Base-by-base conservation (phyloP, 2,888 invertebrate species). In the Drosophila lutescens region DNA sequence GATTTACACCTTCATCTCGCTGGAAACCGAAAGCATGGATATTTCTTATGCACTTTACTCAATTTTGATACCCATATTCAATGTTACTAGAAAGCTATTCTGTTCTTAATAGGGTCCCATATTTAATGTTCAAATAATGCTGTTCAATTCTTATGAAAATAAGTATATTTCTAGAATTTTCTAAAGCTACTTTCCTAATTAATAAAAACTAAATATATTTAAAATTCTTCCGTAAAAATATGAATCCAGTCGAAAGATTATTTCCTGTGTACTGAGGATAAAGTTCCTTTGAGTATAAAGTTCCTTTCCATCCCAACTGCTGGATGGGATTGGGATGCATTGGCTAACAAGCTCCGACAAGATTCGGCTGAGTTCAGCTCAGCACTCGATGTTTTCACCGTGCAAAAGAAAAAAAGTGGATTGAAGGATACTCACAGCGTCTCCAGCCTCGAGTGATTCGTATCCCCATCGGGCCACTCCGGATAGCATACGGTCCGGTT, bases 381-480 rank as follows among this genome's bases (percentile, higher is more conserved):
- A n/a, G 17, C 20, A 13, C 26, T 65, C 44, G 26, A 56, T 41
- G 20, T 36, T n/a, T 30, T n/a, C 12, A 9, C 9, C 17, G 26
- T 6, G 12, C 20, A 10, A 2, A 5, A 12, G 17, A 17, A 17
- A 7, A 34, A 12, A 34, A 4, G 12, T 1, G 54, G 17, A n/a
- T 38, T 38, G n/a, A 6, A 13, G 54, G 6, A 56, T 70, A 94
- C 96, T 96, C 93, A 97, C 97, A 95, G 90, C 89, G 96, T 95
- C 93, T 97, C 97, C 78, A 94, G 93, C 77, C 93, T 93, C 50
- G 96, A 96, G 86, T 94, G 93, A 71, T 94, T 95, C 43, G 95
- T 96, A 32, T 94, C 93, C 1, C 96, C 97, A 88, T 97, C 97
- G 4, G 97, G 97, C 98, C 98, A 98, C 78, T 95, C 95, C 0